Conservation (phyloP, 2,888 invertebrate species). For the Blastobasis lacticolella region DNA sequence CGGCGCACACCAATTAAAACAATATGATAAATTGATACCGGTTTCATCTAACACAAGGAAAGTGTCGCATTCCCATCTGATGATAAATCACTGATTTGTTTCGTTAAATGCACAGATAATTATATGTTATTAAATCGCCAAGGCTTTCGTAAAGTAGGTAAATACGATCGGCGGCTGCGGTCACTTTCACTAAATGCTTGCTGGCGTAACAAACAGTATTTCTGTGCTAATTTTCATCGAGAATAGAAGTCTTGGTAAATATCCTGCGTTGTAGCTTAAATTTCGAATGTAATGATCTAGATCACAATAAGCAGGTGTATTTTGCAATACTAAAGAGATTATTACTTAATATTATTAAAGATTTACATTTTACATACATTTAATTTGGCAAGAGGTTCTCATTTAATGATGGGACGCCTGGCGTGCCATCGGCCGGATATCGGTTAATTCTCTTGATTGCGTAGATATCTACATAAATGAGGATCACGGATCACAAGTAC, state of each 20-base stretch:
- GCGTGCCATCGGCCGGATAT: too few relatives aligned
- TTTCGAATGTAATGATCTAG: too few relatives aligned
- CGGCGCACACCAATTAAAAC: not conserved
- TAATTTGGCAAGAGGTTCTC: too few relatives aligned
- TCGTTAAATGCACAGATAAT: conserved; percentile 16
- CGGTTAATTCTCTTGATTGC: too few relatives aligned
- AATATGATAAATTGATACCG: not conserved
- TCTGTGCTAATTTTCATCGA: conserved; percentile 44
- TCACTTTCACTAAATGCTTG: conserved; percentile 51
- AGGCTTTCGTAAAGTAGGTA: conserved; percentile 31
- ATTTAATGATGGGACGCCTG: too few relatives aligned
- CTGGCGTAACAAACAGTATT: conserved; percentile 48
- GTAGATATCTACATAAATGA: too few relatives aligned
- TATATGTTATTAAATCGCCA: conserved; percentile 19
- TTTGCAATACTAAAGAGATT: too few relatives aligned
- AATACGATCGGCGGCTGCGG: conserved; percentile 25
- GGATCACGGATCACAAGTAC: too few relatives aligned
- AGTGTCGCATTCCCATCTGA: conserved; percentile 14
- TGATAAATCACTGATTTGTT: conserved; percentile 19
- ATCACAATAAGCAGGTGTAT: too few relatives aligned
- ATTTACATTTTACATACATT: too few relatives aligned
- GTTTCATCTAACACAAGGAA: conserved; percentile 16
- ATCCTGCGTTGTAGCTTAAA: too few relatives aligned
- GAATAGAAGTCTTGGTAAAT: conserved; percentile 14
- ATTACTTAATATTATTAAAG: too few relatives aligned